Percentiles rank a stretch among this genome's conserved stretches.
Evolutionary conservation across 2,888 invertebrate species (phyloP).

Genomic region (Aleiodes testaceus): DNA sequence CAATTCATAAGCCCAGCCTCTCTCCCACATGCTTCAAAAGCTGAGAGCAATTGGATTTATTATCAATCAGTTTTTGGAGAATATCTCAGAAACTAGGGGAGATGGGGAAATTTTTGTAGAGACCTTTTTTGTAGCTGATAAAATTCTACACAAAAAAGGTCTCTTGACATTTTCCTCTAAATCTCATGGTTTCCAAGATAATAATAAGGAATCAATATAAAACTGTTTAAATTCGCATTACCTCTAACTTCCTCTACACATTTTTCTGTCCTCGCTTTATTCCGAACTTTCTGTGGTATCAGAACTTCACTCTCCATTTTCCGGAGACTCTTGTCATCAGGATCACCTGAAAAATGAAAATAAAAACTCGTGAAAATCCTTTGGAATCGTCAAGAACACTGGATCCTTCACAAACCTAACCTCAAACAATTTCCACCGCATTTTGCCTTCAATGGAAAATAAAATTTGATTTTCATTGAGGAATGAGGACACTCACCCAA

Average conservation of each 20-base stretch:
- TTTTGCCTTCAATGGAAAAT: neutral
- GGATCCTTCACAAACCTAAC: conserved; percentile 33
- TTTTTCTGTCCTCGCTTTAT: conserved; percentile 85
- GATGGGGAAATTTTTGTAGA: too few species aligned
- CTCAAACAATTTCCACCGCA: conserved; percentile 14
- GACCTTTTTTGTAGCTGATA: too few species aligned
- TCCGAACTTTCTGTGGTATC: conserved; percentile 91
- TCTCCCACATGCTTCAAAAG: conserved; percentile 78
- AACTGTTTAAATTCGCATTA: too few species aligned
- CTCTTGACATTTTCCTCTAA: too few species aligned
- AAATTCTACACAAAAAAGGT: too few species aligned
- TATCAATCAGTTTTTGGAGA: neutral
- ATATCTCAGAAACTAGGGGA: neutral
- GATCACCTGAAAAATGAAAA: conserved; percentile 81
- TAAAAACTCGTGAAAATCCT: neutral
- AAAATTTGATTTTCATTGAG: neutral
- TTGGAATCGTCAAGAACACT: neutral
- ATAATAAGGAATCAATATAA: too few species aligned
- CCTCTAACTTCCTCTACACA: conserved; percentile 83
- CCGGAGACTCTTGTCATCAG: conserved; percentile 85
- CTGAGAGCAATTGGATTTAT: conserved; percentile 60
- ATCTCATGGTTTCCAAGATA: too few species aligned
- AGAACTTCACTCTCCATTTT: conserved; percentile 92
- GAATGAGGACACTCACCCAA: conserved; percentile 72
- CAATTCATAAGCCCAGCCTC: conserved; percentile 81